Percentiles rank a stretch among this genome's conserved stretches.
These are phyloP conservation scores for Labroides dimidiatus DNA, from an alignment of 2,797 vertebrate genomes.

Conservation along the genomic window DNA sequence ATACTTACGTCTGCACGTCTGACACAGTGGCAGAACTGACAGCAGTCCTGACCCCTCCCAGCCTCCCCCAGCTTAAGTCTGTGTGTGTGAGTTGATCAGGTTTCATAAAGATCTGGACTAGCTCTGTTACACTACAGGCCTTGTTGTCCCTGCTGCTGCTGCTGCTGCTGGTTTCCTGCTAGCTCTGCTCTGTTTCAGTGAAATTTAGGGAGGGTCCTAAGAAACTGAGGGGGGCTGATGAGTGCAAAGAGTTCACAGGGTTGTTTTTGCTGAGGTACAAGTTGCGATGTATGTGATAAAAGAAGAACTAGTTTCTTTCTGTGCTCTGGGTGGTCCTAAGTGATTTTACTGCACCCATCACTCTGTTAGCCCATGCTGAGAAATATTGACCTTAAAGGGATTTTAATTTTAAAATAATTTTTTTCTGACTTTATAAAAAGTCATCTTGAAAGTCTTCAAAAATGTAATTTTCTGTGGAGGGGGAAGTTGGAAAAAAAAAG, in stretches of 20 bases:
- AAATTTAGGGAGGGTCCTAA: slow-evolving; percentile 43
- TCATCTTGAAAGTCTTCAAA: too few relatives aligned
- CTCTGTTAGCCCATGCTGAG: slow-evolving; percentile 4
- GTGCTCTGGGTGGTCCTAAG: background rate
- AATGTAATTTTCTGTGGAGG: too few relatives aligned
- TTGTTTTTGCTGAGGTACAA: slow-evolving; percentile 28
- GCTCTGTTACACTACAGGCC: slow-evolving; percentile 64
- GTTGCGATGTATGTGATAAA: slow-evolving; percentile 20
- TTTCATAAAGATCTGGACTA: slow-evolving; percentile 65
- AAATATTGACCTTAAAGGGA: background rate
- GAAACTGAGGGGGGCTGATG: slow-evolving; percentile 36
- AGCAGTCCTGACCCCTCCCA: slow-evolving; percentile 36
- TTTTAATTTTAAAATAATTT: too few relatives aligned
- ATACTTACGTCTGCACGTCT: slow-evolving; percentile 27
- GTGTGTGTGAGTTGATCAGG: slow-evolving; percentile 45
- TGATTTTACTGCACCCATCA: slow-evolving; percentile 3
- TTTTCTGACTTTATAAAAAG: too few relatives aligned
- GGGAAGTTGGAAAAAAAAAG: too few relatives aligned
- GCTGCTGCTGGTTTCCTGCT: slow-evolving; percentile 35
- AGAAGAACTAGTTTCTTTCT: slow-evolving; percentile 10
- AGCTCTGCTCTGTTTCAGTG: slow-evolving; percentile 67
- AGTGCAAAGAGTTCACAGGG: slow-evolving; percentile 40
- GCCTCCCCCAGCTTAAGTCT: slow-evolving; percentile 9
- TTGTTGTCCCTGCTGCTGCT: slow-evolving; percentile 53
- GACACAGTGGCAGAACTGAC: slow-evolving; percentile 45